phyloP scores from a whole-genome alignment of 2,888 invertebrate genomes.

The Ectemnius cavifrons region DNA sequence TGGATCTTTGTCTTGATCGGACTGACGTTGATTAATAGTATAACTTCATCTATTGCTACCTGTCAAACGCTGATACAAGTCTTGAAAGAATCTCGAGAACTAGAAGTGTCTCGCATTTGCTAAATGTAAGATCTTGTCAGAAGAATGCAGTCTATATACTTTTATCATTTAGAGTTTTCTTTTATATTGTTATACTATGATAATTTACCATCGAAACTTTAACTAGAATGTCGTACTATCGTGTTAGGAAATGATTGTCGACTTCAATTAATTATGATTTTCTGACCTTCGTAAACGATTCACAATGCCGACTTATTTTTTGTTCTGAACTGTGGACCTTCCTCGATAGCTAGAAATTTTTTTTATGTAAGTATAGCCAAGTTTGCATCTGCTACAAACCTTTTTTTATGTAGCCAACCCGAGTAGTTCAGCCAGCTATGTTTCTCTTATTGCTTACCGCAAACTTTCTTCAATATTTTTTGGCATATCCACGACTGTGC shows the following conservation, averaged over 20 bases:
- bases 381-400: conserved; percentile 7
- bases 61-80: too few species aligned
- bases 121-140: too few species aligned
- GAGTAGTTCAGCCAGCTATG: conserved; percentile 3
- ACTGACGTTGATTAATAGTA: too few species aligned
- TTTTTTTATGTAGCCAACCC: conserved; percentile 8
- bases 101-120: too few species aligned
- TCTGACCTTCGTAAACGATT: conserved; percentile 6
- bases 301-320: conserved; percentile 8
- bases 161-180: conserved; percentile 1
- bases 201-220: neutral
- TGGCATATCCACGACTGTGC: neutral
- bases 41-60: too few species aligned
- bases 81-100: too few species aligned
- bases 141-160: too few species aligned
- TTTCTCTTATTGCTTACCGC: conserved; percentile 1
- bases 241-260: neutral
- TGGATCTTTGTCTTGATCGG: neutral
- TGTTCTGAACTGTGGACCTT: conserved; percentile 10
- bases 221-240: too few species aligned
- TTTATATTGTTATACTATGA: neutral
- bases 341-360: conserved; percentile 10
- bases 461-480: neutral
- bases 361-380: conserved; percentile 6
- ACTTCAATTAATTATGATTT: conserved; percentile 5